Percentiles rank a stretch among this genome's conserved stretches.
These are phyloP conservation scores for Melopsittacus undulatus DNA, from an alignment of 2,797 vertebrate genomes.

Conservation along the genomic window DNA sequence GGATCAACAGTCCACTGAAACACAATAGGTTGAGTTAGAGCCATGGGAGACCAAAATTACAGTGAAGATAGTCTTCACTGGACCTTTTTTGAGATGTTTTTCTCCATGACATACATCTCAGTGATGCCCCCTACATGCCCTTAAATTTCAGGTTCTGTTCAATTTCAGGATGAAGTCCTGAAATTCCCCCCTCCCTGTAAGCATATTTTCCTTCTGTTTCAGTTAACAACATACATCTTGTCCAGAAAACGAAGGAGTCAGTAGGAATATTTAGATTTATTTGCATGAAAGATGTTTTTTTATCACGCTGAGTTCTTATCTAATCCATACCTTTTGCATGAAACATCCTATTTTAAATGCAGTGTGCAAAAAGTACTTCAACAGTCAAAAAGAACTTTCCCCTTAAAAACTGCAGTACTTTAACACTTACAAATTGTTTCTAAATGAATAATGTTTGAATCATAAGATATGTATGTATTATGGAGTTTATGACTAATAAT, in stretches of 20 bases:
- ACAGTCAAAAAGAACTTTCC: not conserved
- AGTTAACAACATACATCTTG: not conserved
- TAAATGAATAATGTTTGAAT: not conserved
- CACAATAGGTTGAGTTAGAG: not conserved
- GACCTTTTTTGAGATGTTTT: not conserved
- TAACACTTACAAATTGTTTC: not conserved
- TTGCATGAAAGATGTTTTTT: not conserved
- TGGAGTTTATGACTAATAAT: not conserved
- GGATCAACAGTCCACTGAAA: not conserved
- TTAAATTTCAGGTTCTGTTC: not conserved
- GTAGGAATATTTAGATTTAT: not conserved
- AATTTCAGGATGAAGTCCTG: not conserved
- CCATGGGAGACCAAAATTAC: not conserved
- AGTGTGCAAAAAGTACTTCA: not conserved
- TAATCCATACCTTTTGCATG: not conserved
- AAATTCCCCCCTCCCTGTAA: fast-evolving
- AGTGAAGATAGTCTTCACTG: not conserved
- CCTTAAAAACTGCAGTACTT: not conserved
- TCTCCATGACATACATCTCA: not conserved
- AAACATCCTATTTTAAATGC: not conserved
- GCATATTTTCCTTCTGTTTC: not conserved
- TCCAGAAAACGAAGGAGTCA: not conserved
- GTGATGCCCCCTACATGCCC: fast-evolving
- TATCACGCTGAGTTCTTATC: not conserved
- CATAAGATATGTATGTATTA: not conserved